phyloP scores from a whole-genome alignment of 37 sponge, comb jelly and placozoan genomes.

The Halisarca cf. caerulea region DNA sequence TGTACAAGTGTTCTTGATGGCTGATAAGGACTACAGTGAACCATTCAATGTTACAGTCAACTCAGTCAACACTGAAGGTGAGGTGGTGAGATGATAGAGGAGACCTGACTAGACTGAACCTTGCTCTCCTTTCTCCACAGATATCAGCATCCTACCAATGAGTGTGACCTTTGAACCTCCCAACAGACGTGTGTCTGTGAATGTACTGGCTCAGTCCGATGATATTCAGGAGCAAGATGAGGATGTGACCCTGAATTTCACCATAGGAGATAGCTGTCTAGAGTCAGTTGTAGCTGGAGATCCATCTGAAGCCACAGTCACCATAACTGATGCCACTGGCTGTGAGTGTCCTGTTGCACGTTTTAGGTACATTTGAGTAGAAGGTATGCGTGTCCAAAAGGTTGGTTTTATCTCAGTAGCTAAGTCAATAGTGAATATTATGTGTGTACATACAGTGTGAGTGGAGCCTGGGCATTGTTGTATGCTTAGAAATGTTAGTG shows the following conservation, averaged over 20 bases:
- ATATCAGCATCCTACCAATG: neutral
- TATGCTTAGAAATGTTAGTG: no score
- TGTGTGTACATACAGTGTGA: no score
- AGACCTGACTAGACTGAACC: no score
- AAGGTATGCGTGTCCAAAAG: no score
- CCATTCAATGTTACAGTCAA: neutral
- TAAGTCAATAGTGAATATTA: no score
- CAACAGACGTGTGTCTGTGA: neutral
- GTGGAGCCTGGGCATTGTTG: no score
- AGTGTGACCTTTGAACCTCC: constrained; percentile 5
- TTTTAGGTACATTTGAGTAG: no score
- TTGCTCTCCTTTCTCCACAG: no score
- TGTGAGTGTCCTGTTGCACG: neutral
- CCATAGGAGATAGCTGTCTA: no score
- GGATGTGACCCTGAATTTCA: neutral
- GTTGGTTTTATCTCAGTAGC: no score
- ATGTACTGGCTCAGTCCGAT: neutral
- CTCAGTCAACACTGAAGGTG: constrained; percentile 10
- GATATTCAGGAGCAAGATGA: neutral
- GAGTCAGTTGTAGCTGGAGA: neutral
- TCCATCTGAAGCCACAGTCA: neutral
- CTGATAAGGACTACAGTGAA: constrained; percentile 8
- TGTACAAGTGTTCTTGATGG: neutral
- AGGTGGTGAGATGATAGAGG: neutral
- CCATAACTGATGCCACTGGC: neutral